Percentiles rank a stretch among this genome's conserved stretches.
Evolutionary conservation across 2,797 vertebrate species (phyloP).

Genomic region (Coccyzus lansbergi): DNA sequence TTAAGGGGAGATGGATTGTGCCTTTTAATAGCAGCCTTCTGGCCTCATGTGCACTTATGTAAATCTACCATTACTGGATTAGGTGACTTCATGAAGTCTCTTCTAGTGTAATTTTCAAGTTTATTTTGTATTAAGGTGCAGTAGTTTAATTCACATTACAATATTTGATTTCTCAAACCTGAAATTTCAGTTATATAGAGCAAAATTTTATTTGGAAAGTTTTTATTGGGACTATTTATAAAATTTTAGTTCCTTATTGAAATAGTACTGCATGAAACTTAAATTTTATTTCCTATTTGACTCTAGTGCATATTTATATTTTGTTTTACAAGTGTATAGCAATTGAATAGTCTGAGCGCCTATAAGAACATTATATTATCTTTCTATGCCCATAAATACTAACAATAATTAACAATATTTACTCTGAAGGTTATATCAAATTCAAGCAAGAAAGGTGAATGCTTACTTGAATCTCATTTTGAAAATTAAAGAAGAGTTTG

Average conservation of each 20-base stretch:
- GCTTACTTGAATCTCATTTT: neutral
- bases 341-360: constrained; percentile 40
- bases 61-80: neutral
- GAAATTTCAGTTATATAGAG: neutral
- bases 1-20: neutral
- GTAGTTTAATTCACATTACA: neutral
- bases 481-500: neutral
- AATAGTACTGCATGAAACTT: neutral
- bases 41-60: neutral
- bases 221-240: neutral
- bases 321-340: constrained; percentile 43
- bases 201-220: neutral
- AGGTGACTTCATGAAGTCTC: neutral
- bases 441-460: neutral
- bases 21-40: neutral
- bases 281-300: constrained; percentile 24
- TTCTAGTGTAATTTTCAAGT: neutral
- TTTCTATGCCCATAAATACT: constrained; percentile 41
- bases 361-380: constrained; percentile 54
- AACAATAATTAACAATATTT: constrained; percentile 7
- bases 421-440: neutral
- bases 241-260: neutral
- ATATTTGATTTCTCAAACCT: neutral
- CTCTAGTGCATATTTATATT: constrained; percentile 39
- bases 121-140: neutral